These are phyloP conservation scores for Meleagris gallopavo DNA, from an alignment of 2,113 vertebrate genomes.

Conservation along the genomic window DNA sequence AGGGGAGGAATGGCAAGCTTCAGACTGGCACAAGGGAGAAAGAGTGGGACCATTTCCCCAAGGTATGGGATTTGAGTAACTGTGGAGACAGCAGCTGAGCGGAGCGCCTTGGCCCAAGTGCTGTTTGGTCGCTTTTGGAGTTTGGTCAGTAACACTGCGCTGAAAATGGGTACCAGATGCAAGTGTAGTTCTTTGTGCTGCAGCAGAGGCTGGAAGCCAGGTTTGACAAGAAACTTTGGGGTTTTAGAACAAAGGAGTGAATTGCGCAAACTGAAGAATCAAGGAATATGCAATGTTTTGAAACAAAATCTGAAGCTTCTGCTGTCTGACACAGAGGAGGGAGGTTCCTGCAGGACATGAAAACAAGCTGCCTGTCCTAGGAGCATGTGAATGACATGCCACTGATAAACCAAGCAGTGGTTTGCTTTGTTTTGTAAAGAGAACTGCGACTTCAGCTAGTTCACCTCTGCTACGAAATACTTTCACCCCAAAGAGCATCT, in stretches of 20 bases:
- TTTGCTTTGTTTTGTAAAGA: background rate
- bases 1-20: background rate
- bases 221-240: background rate
- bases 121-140: background rate
- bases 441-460: background rate
- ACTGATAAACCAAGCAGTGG: background rate
- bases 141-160: background rate
- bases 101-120: background rate
- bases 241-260: background rate
- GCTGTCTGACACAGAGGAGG: background rate
- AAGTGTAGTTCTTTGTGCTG: background rate
- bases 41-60: accelerated
- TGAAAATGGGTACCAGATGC: constrained; percentile 23
- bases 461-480: background rate
- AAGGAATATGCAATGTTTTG: background rate
- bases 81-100: accelerated
- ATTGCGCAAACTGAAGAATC: background rate
- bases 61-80: accelerated
- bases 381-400: accelerated
- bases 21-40: too few relatives aligned
- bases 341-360: background rate
- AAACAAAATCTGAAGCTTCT: background rate
- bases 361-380: background rate
- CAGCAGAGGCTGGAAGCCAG: background rate
- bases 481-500: background rate